Evolutionary conservation across 2,888 invertebrate species (phyloP), one percentile per base, ranked within the genome.

Genomic region (Rotaria sp.): DNA sequence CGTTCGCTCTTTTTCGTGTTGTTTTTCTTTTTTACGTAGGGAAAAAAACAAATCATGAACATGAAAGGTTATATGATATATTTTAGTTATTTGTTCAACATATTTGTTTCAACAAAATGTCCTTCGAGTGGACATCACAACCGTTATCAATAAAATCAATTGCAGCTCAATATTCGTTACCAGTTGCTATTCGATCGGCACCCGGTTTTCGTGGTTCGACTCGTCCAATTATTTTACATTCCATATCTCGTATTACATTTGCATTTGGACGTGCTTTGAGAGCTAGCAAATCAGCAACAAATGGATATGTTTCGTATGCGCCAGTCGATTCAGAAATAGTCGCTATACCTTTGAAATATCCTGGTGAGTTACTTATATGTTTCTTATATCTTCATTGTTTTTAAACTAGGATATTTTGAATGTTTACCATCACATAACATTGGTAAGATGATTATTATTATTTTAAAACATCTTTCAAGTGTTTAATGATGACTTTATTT

Each of bases 341-440:
- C 1, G 80, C 80, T n/a, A n/a, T 80, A 80, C 45, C 80, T n/a
- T 13, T 26, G 21, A 24, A 80, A 26, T 80, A 80, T 80, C 80
- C 41, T n/a, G 80, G 80, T 80, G 21, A 67, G 30, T 59, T 2
- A n/a, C 30, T 0, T 52, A 67, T 18, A 21, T 0, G 21, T 21
- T 67, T 26, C 18, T 2, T 35, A 13, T 35, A 3, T 35, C 15
- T 18, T 13, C 15, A 67, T 35, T 50, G 18, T 50, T 50, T n/a
- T 50, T 4, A 50, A 15, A 38, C n/a, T 80, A 80, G 80, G 80
- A n/a, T 80, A 80, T 18, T 80, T 80, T n/a, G 80, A 80, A 80
- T 80, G 80, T 80, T 80, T 80, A 80, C 45, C 45, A 45, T n/a
- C 26, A n/a, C 0, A 1, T 45, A 8, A 26, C 45, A 45, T 8